These are phyloP conservation scores for Vespertilio murinus DNA, from an alignment of 2,797 vertebrate species.

Conservation along the genomic window DNA sequence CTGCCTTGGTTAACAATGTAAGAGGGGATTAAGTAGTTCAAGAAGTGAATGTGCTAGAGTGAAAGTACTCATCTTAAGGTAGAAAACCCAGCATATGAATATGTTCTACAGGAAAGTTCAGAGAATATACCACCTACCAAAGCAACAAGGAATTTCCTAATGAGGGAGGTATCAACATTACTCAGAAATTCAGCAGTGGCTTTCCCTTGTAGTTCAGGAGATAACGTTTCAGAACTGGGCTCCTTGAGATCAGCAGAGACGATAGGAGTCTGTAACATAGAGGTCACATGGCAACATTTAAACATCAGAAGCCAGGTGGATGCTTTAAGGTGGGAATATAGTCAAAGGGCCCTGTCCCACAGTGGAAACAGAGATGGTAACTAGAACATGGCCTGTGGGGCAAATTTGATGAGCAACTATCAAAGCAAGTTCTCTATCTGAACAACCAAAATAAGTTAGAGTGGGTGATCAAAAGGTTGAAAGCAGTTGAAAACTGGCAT, in stretches of 20 bases:
- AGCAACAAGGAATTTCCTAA: background rate
- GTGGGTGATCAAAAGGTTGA: background rate
- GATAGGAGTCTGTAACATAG: background rate
- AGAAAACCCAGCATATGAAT: background rate
- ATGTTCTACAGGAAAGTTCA: background rate
- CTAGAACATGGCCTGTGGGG: background rate
- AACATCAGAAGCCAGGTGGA: background rate
- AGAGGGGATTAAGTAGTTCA: background rate
- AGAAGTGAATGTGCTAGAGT: background rate
- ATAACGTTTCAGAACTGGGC: background rate
- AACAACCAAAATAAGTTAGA: background rate
- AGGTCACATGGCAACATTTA: background rate
- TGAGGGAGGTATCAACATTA: background rate
- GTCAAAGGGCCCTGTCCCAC: background rate
- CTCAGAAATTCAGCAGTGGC: background rate
- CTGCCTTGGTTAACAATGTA: background rate
- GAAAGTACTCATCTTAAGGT: background rate
- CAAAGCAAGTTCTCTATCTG: background rate
- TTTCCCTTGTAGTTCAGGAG: background rate
- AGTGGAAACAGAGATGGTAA: background rate
- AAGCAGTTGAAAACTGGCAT: background rate
- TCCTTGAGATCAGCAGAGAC: background rate
- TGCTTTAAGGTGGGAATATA: background rate
- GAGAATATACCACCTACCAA: background rate
- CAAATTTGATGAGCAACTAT: background rate